Percentiles rank a stretch among this genome's conserved stretches.
Conservation (phyloP, 2,888 invertebrate species). For the Stegana nigrithorax region DNA sequence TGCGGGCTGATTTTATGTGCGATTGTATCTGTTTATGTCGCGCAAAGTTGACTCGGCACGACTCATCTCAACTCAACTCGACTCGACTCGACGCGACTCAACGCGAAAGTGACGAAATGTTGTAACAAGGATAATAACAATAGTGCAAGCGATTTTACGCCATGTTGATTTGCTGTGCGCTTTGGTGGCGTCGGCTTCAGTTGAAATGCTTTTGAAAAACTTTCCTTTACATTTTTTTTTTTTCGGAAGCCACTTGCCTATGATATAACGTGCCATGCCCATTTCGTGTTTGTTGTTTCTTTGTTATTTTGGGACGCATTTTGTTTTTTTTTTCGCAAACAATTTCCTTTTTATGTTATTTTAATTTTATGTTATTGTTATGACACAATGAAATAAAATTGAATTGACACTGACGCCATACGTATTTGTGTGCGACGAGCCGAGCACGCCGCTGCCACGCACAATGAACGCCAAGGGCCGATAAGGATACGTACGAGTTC, state of each 20-base stretch:
- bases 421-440: too few species aligned
- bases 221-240: background rate
- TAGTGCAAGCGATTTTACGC: slow-evolving; percentile 59
- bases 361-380: slow-evolving; percentile 70
- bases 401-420: slow-evolving; percentile 67
- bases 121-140: slow-evolving; percentile 55
- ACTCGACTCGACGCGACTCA: background rate
- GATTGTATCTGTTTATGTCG: slow-evolving; percentile 38
- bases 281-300: slow-evolving; percentile 7
- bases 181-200: slow-evolving; percentile 14
- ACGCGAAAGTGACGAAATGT: slow-evolving; percentile 45
- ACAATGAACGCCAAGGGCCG: slow-evolving; percentile 4
- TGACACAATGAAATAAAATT: slow-evolving; percentile 70
- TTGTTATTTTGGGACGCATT: slow-evolving; percentile 20
- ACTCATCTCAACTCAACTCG: background rate
- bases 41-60: slow-evolving; percentile 30
- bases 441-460: slow-evolving; percentile 7
- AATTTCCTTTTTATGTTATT: slow-evolving; percentile 69
- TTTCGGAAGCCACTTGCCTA: slow-evolving; percentile 7
- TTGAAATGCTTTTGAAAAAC: background rate
- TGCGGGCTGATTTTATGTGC: slow-evolving; percentile 19
- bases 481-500: slow-evolving; percentile 24
- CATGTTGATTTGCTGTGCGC: slow-evolving; percentile 59
- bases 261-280: background rate
- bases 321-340: slow-evolving; percentile 64